Base-by-base conservation (phyloP, 1,140 invertebrate species). In the Zaprionus kolodkinae region DNA sequence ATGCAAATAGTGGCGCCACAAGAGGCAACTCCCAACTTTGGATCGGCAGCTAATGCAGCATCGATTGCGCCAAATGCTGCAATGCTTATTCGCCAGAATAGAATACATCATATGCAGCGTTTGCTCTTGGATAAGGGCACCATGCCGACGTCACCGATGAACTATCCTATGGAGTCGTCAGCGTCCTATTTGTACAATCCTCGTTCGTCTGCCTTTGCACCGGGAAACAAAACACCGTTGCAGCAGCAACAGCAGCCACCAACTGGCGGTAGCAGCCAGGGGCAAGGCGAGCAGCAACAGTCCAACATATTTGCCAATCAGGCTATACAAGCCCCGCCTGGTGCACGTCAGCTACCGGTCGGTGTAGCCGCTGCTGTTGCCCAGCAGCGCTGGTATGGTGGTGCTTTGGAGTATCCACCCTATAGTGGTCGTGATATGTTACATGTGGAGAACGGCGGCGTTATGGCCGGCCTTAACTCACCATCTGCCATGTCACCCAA, bases 401-500 rank as follows among this genome's bases (percentile, higher is more conserved):
- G 89, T 7, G 17, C 76, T 1, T 57, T 90, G 7, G 86, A 90
- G 27, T 90, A 91, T 80, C 90, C 85, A 6, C 43, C 82, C 4
- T 91, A 79, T 57, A 72, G 86, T 17, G 85, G 85, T 4, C 67
- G 91, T 1, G 92, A 92, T 30, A 79, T 91, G 45, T 56, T 92
- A 40, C 86, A 91, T 70, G 71, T 92, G 67, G 91, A 92, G 36
- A 92, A 92, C 60, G 90, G 87, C 52, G 77, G 76, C 21, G 70
- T 43, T 40, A 70, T 87, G 78, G 79, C 78, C n/a, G 84, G 72
- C 40, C 52, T 88, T 33, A 75, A 78, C 21, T 92, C 92, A 38
- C 95, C 95, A 52, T 94, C 95, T n/a, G 93, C 94, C 30, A 95
- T 95, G 93, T 95, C 95, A 43, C 94, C 95, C 1, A 94, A 94